Percentiles rank a stretch among this genome's conserved stretches.
These are phyloP conservation scores for Tychaedon coryphoeus DNA, from an alignment of 2,113 vertebrate genomes.

Conservation along the genomic window DNA sequence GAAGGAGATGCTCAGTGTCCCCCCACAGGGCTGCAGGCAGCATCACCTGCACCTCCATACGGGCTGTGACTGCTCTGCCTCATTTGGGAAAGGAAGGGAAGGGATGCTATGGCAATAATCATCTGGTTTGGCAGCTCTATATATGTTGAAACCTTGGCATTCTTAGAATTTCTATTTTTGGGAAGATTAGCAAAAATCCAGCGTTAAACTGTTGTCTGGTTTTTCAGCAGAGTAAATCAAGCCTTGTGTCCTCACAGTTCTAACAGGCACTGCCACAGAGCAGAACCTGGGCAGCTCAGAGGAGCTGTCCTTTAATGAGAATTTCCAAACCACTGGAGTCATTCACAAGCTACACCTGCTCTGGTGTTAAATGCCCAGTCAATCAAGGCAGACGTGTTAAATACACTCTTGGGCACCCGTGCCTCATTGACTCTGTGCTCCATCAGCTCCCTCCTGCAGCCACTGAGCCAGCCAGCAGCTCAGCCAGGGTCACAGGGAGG, in stretches of 20 bases:
- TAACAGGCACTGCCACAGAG: neutral
- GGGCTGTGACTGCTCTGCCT: neutral
- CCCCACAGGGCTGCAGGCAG: neutral
- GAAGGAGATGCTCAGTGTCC: neutral
- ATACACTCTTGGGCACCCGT: neutral
- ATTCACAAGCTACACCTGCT: neutral
- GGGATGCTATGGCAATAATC: neutral
- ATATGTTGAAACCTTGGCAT: neutral
- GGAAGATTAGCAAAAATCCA: neutral
- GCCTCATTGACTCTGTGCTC: neutral
- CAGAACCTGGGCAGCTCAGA: neutral
- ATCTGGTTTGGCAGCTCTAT: neutral
- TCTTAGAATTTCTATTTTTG: neutral
- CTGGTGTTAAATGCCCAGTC: neutral
- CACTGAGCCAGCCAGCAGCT: neutral
- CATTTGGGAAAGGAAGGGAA: neutral
- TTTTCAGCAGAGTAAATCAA: neutral
- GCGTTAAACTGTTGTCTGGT: neutral
- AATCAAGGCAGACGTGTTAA: neutral
- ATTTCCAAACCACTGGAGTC: neutral
- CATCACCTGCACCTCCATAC: neutral
- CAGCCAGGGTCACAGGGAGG: neutral
- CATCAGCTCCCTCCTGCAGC: neutral
- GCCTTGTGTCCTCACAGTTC: neutral
- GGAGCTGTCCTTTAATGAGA: neutral